Evolutionary conservation across 2,888 invertebrate genomes (phyloP), one percentile per base, ranked within the genome.

Genomic region (Lottia gigantea): DNA sequence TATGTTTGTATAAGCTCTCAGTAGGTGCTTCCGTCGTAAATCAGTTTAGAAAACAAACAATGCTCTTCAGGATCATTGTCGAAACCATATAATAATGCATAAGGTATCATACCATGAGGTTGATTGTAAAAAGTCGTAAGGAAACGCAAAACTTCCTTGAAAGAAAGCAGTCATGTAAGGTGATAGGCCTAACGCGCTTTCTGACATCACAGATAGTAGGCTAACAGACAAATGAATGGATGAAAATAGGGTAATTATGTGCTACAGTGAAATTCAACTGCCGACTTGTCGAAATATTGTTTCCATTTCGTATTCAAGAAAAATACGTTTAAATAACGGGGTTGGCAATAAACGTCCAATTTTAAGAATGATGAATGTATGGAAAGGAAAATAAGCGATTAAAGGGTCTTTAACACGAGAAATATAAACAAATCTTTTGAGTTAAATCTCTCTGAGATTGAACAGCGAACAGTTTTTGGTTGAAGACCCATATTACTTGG

Each of bases 391-490:
- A 15, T n/a, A 19, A 31, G 62, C 62, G 62, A 46, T 46, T 47
- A 62, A 68, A 68, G 67, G 62, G 46, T 46, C 23, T 68, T 68
- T 68, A 68, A 68, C 67, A 68, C 67, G 67, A 62, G 67, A 68
- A 68, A 68, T 62, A 68, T 68, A 68, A 68, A 68, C 67, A 68
- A 68, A 68, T 68, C 67, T 68, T 62, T 68, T 68, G 46, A 68
- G 67, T 63, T 68, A 68, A 68, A 62, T 68, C 67, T 62, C 23
- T 26, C 62, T 62, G 45, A 62, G 46, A 46, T 46, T 62, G 47
- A 26, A 62, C 62, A 31, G 62, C 67, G 31, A 47, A 46, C 23
- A 68, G 62, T 26, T 45, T 25, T 46, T 15, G 46, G 19, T n/a
- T 25, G 45, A n/a, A 26, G 25, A 62, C 46, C 40, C 40, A 45